Evolutionary conservation across 2,113 vertebrate genomes (phyloP).

Genomic region (Anarhynchus alexandrinus): DNA sequence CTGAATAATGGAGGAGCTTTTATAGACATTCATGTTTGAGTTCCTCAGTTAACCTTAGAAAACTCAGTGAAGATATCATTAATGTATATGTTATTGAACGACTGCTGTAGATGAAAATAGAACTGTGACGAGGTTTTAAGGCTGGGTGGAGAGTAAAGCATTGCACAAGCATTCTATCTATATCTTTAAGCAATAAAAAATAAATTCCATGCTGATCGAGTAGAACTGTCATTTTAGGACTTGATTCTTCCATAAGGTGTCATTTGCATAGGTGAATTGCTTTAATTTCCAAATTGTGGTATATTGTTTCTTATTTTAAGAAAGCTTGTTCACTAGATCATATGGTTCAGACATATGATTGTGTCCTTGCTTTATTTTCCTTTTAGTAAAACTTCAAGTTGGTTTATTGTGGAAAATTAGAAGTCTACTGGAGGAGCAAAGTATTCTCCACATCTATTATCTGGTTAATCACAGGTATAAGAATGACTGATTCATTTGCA

Average conservation of each 20-base stretch:
- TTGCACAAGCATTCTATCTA: background rate
- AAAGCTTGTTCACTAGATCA: background rate
- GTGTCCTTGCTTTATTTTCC: background rate
- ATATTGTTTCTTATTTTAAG: background rate
- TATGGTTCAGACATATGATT: background rate
- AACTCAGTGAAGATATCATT: background rate
- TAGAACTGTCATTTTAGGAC: background rate
- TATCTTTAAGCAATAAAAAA: background rate
- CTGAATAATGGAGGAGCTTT: background rate
- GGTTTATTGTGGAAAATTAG: background rate
- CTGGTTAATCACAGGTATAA: background rate
- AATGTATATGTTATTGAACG: background rate
- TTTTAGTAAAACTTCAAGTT: background rate
- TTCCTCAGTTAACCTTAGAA: background rate
- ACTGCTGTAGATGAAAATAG: background rate
- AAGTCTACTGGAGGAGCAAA: background rate
- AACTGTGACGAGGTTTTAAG: background rate
- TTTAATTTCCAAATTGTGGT: background rate
- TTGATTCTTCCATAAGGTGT: background rate
- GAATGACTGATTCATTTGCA: background rate
- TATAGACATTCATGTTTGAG: background rate
- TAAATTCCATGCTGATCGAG: background rate
- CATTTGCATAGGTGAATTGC: background rate
- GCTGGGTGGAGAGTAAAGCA: background rate
- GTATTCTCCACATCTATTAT: background rate